A percentile compares a stretch with the other conserved stretches of the same genome.
These are phyloP conservation scores for Calidris pygmaea DNA, from an alignment of 2,113 vertebrate species.

Conservation along the genomic window DNA sequence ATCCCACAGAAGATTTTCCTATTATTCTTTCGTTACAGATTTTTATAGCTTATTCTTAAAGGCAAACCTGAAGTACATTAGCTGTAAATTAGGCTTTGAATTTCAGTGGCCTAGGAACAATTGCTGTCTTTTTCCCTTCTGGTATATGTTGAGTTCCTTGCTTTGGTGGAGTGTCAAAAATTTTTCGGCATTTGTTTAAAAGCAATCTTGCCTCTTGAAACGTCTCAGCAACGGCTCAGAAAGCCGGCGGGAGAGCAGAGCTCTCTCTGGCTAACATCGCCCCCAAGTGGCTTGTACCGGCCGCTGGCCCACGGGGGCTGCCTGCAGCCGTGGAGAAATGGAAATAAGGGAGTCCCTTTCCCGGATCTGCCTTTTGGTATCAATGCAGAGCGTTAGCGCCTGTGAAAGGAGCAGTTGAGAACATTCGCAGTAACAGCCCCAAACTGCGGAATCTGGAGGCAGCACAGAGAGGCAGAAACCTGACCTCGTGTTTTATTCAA, in stretches of 20 bases:
- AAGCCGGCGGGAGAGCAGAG: not conserved
- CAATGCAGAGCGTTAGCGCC: not conserved
- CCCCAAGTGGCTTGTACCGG: slow-evolving; percentile 47
- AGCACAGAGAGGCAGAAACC: not conserved
- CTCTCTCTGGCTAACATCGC: slow-evolving; percentile 43
- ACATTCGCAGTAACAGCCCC: not conserved
- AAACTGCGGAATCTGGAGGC: not conserved
- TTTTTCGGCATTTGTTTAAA: not conserved
- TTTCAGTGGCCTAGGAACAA: slow-evolving; percentile 22
- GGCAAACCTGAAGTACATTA: not conserved
- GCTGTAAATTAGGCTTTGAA: slow-evolving; percentile 5
- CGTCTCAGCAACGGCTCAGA: not conserved
- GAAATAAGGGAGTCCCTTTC: too few relatives aligned
- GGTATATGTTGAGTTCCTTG: not conserved
- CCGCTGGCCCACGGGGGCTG: accelerated
- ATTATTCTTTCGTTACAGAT: not conserved
- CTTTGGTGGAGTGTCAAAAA: slow-evolving; percentile 26
- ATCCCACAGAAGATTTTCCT: not conserved
- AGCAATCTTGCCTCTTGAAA: not conserved
- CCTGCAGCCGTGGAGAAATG: accelerated
- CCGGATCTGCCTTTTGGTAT: not conserved
- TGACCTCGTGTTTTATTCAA: not conserved
- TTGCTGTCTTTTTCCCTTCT: not conserved
- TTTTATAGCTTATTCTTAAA: slow-evolving; percentile 18
- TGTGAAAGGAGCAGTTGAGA: accelerated